Conservation (phyloP, 2,113 vertebrate species). For the Pachyramphus minor region DNA sequence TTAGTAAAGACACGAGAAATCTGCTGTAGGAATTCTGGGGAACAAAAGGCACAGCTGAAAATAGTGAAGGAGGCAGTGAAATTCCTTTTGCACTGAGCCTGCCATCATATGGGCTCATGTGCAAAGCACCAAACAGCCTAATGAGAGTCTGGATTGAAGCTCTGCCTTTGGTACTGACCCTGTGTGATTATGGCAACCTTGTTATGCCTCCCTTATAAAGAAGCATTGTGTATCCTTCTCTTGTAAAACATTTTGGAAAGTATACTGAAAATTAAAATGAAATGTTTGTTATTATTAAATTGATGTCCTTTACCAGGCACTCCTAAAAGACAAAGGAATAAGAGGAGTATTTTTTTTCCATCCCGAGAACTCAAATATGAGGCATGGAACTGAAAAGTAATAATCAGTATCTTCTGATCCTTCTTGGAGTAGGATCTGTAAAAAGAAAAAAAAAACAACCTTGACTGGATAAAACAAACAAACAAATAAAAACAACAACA, state of each 20-base stretch:
- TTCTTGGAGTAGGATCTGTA: neutral
- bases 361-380: neutral
- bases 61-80: neutral
- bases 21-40: neutral
- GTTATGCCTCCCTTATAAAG: neutral
- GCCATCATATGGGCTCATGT: accelerated
- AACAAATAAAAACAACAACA: neutral
- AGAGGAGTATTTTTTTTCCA: neutral
- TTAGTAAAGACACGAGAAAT: neutral
- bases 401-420: neutral
- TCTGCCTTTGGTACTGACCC: neutral
- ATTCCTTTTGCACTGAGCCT: neutral
- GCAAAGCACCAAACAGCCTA: neutral
- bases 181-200: neutral
- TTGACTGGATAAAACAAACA: neutral
- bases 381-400: neutral
- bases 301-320: neutral
- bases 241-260: neutral
- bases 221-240: neutral
- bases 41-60: neutral
- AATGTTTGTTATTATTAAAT: neutral
- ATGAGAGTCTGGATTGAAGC: neutral
- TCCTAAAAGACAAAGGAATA: neutral
- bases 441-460: neutral
- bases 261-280: neutral